Base-by-base conservation (phyloP, 2,113 vertebrate species). In the Argyrosomus japonicus region DNA sequence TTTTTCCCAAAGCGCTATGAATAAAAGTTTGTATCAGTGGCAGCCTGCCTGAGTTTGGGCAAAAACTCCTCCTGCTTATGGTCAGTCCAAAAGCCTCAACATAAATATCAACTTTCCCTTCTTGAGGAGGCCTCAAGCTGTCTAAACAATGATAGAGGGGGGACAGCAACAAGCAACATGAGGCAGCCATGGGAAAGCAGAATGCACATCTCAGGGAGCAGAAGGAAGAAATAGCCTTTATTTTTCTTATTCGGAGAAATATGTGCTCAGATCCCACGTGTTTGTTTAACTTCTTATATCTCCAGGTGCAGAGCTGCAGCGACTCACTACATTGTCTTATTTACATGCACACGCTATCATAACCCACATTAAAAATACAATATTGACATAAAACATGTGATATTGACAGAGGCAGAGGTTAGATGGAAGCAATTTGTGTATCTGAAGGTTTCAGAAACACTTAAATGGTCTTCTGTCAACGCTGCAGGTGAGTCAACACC, bases 181-280 rank as follows among this genome's bases (percentile, higher is more conserved):
- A 95, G 95, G 94, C 90, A 94, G 92, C 92, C 96, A 96, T 97
- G 97, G 97, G 96, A 97, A 97, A 95, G 92, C 90, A 63, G 71
- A 95, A 95, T 89, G 92, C 91, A 72, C 83, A 82, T 92, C 94
- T 94, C 50, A 23, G 93, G 91, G 93, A 72, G 94, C 92, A 88
- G 86, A 90, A 69, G 79, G 92, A 93, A 94, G 92, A 96, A 95
- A 95, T 75, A 83, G 86, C 74, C 91, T 93, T 90, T 94, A 95
- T 96, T 97, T 89, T 94, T 95, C 94, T 96, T 95, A 94, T 95
- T 93, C 93, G 65, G 82, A 79, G 92, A 93, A 95, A 95, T 92
- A 87, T 87, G 95, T 95, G 96, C 95, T 96, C 91, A 92, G 93
- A 95, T 96, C 93, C 92, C 93, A 91, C 89, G 92, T 95, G 93